A percentile compares a stretch with the other conserved stretches of the same genome.
These are phyloP conservation scores for Furcula furcula DNA, from an alignment of 2,888 invertebrate species.

Conservation along the genomic window DNA sequence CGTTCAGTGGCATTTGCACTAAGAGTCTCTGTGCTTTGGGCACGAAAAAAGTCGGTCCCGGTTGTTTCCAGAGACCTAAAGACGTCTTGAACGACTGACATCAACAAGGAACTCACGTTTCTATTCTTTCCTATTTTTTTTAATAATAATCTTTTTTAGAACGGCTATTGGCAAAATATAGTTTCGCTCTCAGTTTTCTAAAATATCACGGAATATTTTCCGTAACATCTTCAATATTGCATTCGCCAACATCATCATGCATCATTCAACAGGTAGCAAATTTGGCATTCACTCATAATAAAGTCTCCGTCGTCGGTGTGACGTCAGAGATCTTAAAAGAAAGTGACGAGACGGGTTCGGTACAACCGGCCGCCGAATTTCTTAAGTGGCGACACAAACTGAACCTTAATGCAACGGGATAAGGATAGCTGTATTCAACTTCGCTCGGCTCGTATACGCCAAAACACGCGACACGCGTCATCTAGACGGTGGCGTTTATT, in stretches of 20 bases:
- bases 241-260: background rate
- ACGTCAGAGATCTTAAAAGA: slow-evolving; percentile 20
- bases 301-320: slow-evolving; percentile 3
- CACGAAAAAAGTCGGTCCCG: no score
- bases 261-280: slow-evolving; percentile 5
- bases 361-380: background rate
- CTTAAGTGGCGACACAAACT: background rate
- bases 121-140: no score
- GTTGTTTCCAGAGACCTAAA: no score
- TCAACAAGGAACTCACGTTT: no score
- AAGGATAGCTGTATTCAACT: background rate
- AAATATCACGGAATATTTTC: no score
- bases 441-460: slow-evolving; percentile 3
- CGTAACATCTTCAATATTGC: background rate
- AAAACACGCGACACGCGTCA: slow-evolving; percentile 15
- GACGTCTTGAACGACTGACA: no score
- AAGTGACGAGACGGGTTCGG: slow-evolving; percentile 9
- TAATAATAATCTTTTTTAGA: no score
- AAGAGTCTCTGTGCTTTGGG: no score
- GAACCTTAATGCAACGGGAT: background rate
- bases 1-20: no score
- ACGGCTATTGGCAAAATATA: no score
- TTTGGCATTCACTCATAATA: slow-evolving; percentile 7
- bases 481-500: slow-evolving; percentile 13
- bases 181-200: no score